phyloP scores from a whole-genome alignment of 2,113 vertebrate genomes.

The Solea solea region DNA sequence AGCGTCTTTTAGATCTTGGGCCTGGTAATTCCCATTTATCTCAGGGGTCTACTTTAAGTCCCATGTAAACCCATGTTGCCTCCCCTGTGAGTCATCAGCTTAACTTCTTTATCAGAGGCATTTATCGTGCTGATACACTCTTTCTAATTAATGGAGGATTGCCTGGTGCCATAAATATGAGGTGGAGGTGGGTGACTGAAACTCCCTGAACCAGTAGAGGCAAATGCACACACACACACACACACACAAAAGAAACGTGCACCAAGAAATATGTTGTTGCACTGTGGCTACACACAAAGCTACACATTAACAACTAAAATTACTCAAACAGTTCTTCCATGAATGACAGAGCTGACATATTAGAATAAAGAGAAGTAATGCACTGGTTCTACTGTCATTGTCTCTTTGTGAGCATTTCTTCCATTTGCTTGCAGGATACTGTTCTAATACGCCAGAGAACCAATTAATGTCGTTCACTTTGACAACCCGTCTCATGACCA shows the following conservation, averaged over 20 bases:
- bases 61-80: conserved; percentile 33
- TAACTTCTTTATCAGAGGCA: conserved; percentile 64
- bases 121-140: conserved; percentile 69
- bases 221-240: not conserved
- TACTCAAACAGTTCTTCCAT: not conserved
- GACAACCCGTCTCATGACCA: conserved; percentile 57
- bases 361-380: not conserved
- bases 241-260: not conserved
- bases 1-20: conserved; percentile 36
- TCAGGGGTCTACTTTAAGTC: conserved; percentile 38
- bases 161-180: conserved; percentile 51
- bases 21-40: conserved; percentile 37
- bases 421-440: conserved; percentile 40
- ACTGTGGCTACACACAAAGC: not conserved
- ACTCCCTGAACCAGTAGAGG: conserved; percentile 15
- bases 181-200: conserved; percentile 23
- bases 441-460: conserved; percentile 53
- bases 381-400: conserved; percentile 13
- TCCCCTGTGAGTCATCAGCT: conserved; percentile 51
- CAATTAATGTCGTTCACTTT: conserved; percentile 69
- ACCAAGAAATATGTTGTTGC: not conserved
- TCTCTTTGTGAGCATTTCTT: conserved; percentile 33
- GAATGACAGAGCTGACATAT: conserved; percentile 2
- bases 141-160: conserved; percentile 71
- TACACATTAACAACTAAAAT: not conserved